These are phyloP conservation scores for Bellardia bayeri DNA, from an alignment of 2,888 invertebrate species.

Conservation along the genomic window DNA sequence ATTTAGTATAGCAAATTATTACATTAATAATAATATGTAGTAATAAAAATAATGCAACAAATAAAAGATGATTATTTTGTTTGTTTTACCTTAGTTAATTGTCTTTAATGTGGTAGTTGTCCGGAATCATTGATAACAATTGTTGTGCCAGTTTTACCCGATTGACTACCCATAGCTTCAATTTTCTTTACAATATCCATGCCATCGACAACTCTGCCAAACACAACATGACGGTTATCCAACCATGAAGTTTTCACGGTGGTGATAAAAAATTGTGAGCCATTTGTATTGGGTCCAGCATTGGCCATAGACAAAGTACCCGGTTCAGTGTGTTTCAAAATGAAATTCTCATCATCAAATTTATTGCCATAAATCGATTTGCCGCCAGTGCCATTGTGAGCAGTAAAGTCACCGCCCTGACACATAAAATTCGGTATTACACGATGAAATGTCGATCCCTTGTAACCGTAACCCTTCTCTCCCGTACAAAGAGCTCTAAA, in stretches of 20 bases:
- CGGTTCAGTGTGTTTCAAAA: constrained; percentile 95
- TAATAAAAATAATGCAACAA: neutral
- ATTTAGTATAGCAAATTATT: neutral
- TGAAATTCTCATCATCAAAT: constrained; percentile 98
- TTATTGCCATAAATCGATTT: constrained; percentile 98
- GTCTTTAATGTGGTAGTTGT: constrained; percentile 85
- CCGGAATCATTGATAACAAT: constrained; percentile 92
- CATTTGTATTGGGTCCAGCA: constrained; percentile 97
- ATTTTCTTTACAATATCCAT: constrained; percentile 95
- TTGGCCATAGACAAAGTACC: constrained; percentile 98
- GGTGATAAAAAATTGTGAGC: constrained; percentile 98
- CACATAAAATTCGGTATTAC: constrained; percentile 99
- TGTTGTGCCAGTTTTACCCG: constrained; percentile 92
- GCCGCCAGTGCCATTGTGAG: constrained; percentile 97
- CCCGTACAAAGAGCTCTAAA: constrained; percentile 98
- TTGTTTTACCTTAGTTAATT: neutral
- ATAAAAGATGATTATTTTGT: neutral
- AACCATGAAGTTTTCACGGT: constrained; percentile 97
- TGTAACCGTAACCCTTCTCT: constrained; percentile 96
- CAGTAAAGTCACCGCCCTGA: constrained; percentile 97
- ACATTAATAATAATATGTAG: neutral
- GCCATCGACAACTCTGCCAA: constrained; percentile 94
- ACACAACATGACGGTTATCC: constrained; percentile 96
- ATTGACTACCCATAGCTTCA: constrained; percentile 91
- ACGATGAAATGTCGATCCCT: constrained; percentile 96